These are phyloP conservation scores for Pinna nobilis DNA, from an alignment of 1,140 invertebrate genomes.

Conservation along the genomic window DNA sequence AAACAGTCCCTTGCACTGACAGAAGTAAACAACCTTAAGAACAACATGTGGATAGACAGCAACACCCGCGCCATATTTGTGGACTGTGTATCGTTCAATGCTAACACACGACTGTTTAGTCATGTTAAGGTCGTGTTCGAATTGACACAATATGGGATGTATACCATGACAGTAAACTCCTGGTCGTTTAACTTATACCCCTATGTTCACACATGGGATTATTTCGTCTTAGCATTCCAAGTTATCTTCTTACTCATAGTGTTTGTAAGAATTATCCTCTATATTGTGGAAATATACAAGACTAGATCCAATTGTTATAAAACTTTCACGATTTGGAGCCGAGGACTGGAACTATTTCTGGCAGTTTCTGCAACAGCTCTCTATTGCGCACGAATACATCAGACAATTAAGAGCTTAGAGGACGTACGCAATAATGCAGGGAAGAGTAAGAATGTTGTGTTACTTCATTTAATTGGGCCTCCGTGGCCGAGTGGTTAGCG, in stretches of 20 bases:
- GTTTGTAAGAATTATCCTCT: neutral
- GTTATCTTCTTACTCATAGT: neutral
- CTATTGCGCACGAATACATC: neutral
- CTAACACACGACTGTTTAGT: conserved; percentile 73
- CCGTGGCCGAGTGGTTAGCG: no score
- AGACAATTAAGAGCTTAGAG: neutral
- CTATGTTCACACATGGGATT: conserved; percentile 5
- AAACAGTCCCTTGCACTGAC: conserved; percentile 28
- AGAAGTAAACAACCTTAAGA: conserved; percentile 64
- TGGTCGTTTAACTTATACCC: conserved; percentile 4
- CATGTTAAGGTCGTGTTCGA: conserved; percentile 63
- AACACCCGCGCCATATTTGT: conserved; percentile 76
- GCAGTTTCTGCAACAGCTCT: neutral
- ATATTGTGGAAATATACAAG: neutral
- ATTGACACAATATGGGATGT: conserved; percentile 73
- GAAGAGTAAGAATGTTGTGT: no score
- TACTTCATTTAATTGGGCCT: no score
- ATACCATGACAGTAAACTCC: conserved; percentile 8
- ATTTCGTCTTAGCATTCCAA: neutral
- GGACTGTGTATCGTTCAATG: conserved; percentile 77
- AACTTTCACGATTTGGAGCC: neutral
- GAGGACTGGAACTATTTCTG: neutral
- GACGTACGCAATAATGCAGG: conserved; percentile 3
- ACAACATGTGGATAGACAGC: conserved; percentile 75
- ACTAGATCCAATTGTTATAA: neutral